phyloP scores from a whole-genome alignment of 2,113 vertebrate species.

The Nicator chloris region DNA sequence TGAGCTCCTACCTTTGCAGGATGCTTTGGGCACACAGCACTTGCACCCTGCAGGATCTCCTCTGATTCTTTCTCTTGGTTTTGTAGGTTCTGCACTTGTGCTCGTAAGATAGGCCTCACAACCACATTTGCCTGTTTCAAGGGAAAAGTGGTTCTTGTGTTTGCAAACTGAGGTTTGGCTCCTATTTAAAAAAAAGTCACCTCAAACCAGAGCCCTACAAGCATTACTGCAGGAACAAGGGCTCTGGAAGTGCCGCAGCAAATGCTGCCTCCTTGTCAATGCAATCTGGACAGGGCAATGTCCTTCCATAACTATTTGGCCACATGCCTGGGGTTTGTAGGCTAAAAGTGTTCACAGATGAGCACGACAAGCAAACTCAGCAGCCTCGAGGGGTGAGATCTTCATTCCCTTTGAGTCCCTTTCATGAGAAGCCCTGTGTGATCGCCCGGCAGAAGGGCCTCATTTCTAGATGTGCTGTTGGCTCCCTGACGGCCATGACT shows the following conservation, averaged over 20 bases:
- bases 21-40: background rate
- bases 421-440: background rate
- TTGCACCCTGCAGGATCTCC: background rate
- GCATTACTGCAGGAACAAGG: background rate
- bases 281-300: background rate
- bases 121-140: background rate
- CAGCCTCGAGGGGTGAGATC: background rate
- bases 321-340: background rate
- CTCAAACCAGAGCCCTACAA: background rate
- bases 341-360: background rate
- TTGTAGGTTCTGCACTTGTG: background rate
- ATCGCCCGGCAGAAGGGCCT: background rate
- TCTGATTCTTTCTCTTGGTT: background rate
- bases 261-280: background rate
- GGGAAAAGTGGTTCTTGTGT: background rate
- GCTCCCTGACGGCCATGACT: background rate
- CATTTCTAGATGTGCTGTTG: background rate
- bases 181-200: background rate
- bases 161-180: background rate
- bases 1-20: background rate
- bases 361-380: background rate
- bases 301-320: background rate
- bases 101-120: fast-evolving
- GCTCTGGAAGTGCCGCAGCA: background rate
- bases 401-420: background rate